A percentile compares a stretch with the other conserved stretches of the same genome.
Evolutionary conservation across 2,888 invertebrate species (phyloP).

Genomic region (Ophion ellenae): DNA sequence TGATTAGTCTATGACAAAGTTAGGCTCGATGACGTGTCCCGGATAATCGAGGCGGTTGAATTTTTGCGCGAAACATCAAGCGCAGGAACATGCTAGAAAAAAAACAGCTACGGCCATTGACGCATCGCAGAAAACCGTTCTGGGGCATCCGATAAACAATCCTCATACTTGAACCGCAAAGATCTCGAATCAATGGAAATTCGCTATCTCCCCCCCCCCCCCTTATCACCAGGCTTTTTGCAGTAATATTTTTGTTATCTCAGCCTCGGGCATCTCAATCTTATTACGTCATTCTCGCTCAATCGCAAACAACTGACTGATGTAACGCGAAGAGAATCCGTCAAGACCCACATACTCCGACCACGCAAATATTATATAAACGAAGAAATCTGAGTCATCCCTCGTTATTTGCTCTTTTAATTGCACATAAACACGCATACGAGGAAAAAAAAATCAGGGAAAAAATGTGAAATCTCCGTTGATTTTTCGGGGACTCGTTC

Average conservation of each 20-base stretch:
- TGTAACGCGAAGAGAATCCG: not conserved
- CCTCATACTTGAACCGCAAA: not conserved
- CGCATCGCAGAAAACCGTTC: too few species aligned
- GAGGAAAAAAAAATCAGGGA: not conserved
- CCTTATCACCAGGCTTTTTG: too few species aligned
- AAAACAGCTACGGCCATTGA: not conserved
- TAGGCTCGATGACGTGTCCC: too few species aligned
- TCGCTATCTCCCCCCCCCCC: not conserved
- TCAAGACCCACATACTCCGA: not conserved
- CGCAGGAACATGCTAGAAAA: too few species aligned
- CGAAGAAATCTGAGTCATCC: not conserved
- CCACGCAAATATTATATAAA: not conserved
- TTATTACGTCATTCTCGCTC: constrained; percentile 37
- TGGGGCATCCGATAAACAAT: not conserved
- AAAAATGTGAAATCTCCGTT: not conserved
- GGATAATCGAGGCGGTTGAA: too few species aligned
- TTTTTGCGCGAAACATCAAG: too few species aligned
- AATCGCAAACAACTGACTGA: constrained; percentile 34
- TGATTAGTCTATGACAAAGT: not conserved
- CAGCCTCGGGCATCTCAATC: constrained; percentile 11
- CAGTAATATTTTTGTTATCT: not conserved
- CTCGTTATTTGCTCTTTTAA: not conserved
- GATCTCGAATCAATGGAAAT: not conserved
- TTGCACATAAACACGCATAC: not conserved
- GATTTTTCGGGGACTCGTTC: not conserved